Evolutionary conservation across 2,888 invertebrate species (phyloP), one percentile per base, ranked within the genome.

Genomic region (Patella pellucida): DNA sequence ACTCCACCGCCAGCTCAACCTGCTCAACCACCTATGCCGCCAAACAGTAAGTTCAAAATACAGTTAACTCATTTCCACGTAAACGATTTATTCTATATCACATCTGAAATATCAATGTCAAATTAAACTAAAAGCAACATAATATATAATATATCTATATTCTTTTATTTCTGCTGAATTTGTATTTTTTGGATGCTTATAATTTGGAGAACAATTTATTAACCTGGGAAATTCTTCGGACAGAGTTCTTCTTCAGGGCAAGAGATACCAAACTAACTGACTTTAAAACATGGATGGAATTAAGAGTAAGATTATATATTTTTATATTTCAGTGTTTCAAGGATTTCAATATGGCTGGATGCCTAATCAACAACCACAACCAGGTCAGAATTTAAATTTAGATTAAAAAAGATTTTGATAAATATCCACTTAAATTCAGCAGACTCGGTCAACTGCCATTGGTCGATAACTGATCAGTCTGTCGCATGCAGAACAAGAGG

Each of bases 1-100:
- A 86, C 77, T 92, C 92, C 92, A 50, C 91, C 91, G 68, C 92
- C 92, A 7, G 82, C 86, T 88, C 90, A 90, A 69, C 82, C 79
- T 69, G 85, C 79, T 27, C 83, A 76, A 74, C 78, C 78, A 72
- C 77, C 62, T 74, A 41, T 41, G 41, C 41, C 41, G 9, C 80
- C 69, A 54, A 67, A 12, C 72, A 69, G 54, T 73, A 70, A 27
- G 69, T 15, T 4, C 75, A 76, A 56, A 27, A n/a, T 16, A 69
- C 70, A 62, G 71, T 19, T 19, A 52, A 19, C 11, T n/a, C n/a
- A 50, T 31, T 52, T 69, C 54, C 23, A 51, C 69, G 3, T 15
- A 69, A 52, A 68, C 69, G 69, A 23, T 50, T 9, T 41, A 41
- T 41, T 41, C 7, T n/a, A 41, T 62, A 19, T 62, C n/a, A 62